These are phyloP conservation scores for Rhopalosiphum nymphaeae DNA, from an alignment of 2,888 invertebrate genomes.

Conservation along the genomic window DNA sequence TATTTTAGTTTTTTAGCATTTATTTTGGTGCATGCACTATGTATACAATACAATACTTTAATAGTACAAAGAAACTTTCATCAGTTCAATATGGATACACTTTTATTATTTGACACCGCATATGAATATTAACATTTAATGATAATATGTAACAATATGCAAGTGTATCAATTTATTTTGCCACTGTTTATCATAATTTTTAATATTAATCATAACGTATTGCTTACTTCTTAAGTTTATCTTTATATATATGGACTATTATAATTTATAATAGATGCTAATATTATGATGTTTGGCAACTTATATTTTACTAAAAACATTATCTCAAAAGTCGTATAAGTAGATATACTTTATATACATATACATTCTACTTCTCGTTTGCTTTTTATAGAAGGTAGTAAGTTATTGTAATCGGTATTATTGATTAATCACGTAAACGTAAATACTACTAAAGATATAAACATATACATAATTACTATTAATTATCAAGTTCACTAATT, in stretches of 20 bases:
- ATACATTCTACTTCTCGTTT: background rate
- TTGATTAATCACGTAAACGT: background rate
- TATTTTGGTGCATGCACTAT: background rate
- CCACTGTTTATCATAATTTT: background rate
- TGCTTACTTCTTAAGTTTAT: background rate
- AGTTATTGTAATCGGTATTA: background rate
- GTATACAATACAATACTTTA: background rate
- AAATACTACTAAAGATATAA: background rate
- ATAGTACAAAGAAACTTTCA: background rate
- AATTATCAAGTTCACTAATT: background rate
- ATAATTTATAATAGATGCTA: background rate
- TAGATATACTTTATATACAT: background rate
- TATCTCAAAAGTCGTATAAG: background rate
- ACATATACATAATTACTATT: background rate
- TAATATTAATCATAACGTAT: background rate
- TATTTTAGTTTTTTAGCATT: slow-evolving; percentile 1
- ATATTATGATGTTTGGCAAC: background rate
- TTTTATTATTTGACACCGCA: background rate
- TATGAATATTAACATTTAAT: background rate
- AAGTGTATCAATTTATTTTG: background rate
- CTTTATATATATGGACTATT: background rate
- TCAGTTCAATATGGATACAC: background rate
- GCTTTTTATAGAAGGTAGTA: background rate
- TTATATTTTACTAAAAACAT: background rate
- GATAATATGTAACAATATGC: background rate